Conservation (phyloP, 1,140 invertebrate genomes). For the Leptopilina clavipes region DNA sequence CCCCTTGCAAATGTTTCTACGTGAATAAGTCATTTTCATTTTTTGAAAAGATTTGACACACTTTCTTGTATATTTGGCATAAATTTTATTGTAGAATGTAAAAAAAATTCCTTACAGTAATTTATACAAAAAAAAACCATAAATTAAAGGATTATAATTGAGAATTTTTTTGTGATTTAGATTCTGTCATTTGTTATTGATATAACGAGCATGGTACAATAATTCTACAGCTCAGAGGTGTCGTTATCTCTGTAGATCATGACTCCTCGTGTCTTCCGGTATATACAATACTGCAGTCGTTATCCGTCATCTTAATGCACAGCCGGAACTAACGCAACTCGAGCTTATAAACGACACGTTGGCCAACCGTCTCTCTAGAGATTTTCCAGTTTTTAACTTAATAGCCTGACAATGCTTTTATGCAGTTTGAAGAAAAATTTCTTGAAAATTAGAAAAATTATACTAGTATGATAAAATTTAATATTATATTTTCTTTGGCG, state of each 20-base stretch:
- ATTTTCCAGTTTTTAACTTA: slow-evolving; percentile 30
- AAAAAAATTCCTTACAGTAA: no score
- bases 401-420: slow-evolving; percentile 9
- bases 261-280: slow-evolving; percentile 57
- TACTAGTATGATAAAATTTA: slow-evolving; percentile 67
- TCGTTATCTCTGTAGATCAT: slow-evolving; percentile 61
- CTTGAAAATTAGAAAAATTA: slow-evolving; percentile 44
- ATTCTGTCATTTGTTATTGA: neutral
- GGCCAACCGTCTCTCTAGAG: slow-evolving; percentile 42
- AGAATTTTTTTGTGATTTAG: neutral
- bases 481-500: no score
- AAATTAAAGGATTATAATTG: no score
- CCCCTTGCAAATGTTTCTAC: neutral
- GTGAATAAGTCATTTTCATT: neutral
- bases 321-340: slow-evolving; percentile 62
- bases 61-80: no score
- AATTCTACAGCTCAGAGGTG: slow-evolving; percentile 44
- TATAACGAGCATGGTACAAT: slow-evolving; percentile 4
- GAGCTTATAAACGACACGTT: slow-evolving; percentile 69
- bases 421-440: neutral
- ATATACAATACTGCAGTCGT: slow-evolving; percentile 58
- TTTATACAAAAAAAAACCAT: no score
- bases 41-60: no score
- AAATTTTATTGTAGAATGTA: no score
- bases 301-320: slow-evolving; percentile 70